Percentiles rank a stretch among this genome's conserved stretches.
phyloP scores from a whole-genome alignment of 2,113 vertebrate genomes.

The Gymnobelideus leadbeateri region DNA sequence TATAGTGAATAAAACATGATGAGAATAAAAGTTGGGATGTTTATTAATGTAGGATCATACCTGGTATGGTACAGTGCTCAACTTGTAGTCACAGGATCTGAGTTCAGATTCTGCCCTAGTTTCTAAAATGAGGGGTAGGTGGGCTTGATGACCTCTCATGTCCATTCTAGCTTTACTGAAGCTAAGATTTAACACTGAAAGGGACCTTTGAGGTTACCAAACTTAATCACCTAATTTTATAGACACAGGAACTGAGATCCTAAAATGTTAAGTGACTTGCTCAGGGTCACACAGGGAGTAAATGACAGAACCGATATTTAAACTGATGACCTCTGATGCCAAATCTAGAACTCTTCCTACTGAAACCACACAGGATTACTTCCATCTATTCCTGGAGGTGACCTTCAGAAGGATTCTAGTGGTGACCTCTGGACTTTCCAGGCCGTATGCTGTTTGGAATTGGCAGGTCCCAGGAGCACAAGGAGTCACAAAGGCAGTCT shows the following conservation, averaged over 20 bases:
- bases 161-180: neutral
- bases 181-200: neutral
- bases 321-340: neutral
- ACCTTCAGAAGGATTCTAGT: neutral
- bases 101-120: neutral
- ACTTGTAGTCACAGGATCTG: neutral
- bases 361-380: neutral
- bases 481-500: conserved; percentile 29
- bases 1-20: neutral
- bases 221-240: neutral
- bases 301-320: neutral
- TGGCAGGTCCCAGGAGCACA: conserved; percentile 29
- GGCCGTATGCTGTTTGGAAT: neutral
- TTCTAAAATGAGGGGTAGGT: neutral
- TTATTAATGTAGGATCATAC: neutral
- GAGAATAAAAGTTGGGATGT: neutral
- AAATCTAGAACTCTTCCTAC: neutral
- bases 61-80: neutral
- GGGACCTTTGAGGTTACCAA: neutral
- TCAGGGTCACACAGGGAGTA: neutral
- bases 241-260: neutral
- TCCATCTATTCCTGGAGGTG: neutral
- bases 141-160: neutral
- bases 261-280: neutral
- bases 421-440: neutral